Base-by-base conservation (phyloP, 2,113 vertebrate genomes). In the Hydrolagus affinis region DNA sequence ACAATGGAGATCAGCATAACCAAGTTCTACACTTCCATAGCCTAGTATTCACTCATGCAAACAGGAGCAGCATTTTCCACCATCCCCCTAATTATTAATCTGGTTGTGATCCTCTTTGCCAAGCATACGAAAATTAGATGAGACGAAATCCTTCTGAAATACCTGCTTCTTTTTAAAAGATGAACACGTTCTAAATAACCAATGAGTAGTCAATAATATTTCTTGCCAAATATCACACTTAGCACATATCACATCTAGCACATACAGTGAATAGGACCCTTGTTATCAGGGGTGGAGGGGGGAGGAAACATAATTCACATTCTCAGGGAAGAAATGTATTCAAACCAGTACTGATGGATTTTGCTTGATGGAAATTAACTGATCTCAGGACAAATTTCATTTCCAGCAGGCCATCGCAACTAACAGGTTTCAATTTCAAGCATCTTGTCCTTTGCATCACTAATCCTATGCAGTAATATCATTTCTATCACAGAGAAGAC, bases 371-470 rank as follows among this genome's bases (percentile, higher is more conserved):
- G 32, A 30, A 75, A 75, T 75, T 75, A 75, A 19, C 32, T 19
- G 15, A 75, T 75, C 19, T 19, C 44, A 44, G 73, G 73, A 44
- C 44, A 44, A 44, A 44, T 44, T 44, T 44, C 44, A 44, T 44
- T 44, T 44, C 32, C 17, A 75, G 73, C 56, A 30, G 15, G 21
- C 10, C 56, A 75, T 32, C 73, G 7, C 73, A 75, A n/a, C 56
- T 75, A 75, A 75, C 2, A 75, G 73, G 73, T 44, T 75, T 56
- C 73, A 75, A 56, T 30, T 75, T 75, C 73, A 75, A 75, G 32
- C 56, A 4, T 19, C 32, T 75, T 75, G 73, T 21, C 73, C 73
- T 75, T 75, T 75, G 28, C 28, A 17, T 73, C 32, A 17, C 32
- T 75, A 75, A 75, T 75, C 73, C 56, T 75, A 19, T 19, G 56